Evolutionary conservation across 2,888 invertebrate species (phyloP), one percentile per base, ranked within the genome.

Genomic region (Psylliodes chrysocephalus): DNA sequence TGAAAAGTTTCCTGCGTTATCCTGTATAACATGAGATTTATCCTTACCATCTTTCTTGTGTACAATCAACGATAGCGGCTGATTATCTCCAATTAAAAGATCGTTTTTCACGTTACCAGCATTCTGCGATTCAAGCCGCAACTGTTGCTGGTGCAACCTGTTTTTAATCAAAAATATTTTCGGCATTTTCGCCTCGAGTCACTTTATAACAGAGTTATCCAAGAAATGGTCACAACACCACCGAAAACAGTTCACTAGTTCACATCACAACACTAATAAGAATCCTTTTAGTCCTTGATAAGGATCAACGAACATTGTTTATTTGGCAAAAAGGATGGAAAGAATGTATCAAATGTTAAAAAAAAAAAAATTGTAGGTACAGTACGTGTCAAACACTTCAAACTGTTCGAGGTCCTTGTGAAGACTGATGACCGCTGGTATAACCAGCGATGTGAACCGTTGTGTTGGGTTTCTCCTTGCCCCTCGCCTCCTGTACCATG

Each of bases 161-260:
- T 94, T 92, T 85, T 94, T 95, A 78, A 95, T 93, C 77, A 94
- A 85, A 85, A 94, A 95, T 84, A 95, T 95, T 88, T 95, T 95
- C 87, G 95, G 95, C 95, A 95, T 95, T 77, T 79, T 55, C n/a
- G 60, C 57, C 64, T 55, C 33, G 35, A 63, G 33, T 63, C 66
- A 49, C 49, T 28, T n/a, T n/a, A 68, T 61, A 52, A 52, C 22
- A 54, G 18, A 56, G n/a, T 28, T 49, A 67, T 60, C 59, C 63
- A 51, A 42, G 42, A 30, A 63, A 62, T 44, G 62, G 46, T 47
- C 25, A 46, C 61, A 53, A n/a, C 49, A 42, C 42, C n/a, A 30
- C 57, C 51, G 59, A 30, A 19, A 18, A 28, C 52, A 49, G 60
- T 60, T n/a, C 66, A 60, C 63, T 40, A 8, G 46, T 38, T 47